Base-by-base conservation (phyloP, 2,113 vertebrate species). In the Pedionomus torquatus region DNA sequence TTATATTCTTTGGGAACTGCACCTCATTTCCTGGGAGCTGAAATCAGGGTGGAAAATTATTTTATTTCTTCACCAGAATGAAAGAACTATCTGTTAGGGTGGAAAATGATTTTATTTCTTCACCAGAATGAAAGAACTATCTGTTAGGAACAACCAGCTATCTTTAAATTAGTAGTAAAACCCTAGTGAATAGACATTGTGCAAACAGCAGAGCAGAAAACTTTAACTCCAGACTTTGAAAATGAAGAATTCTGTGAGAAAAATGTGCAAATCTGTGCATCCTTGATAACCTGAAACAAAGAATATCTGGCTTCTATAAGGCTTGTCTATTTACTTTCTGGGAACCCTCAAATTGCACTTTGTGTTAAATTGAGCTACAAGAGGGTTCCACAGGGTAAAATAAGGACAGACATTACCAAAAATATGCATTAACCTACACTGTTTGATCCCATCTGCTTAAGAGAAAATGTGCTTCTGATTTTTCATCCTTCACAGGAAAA, bases 401-500 rank as follows among this genome's bases (percentile, higher is more conserved):
- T 83, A 90, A 94, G 85, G 79, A 96, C 64, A 94, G 39, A 39
- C 24, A 18, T 90, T 86, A 86, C 79, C 46, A 64, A 95, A 95
- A 91, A 94, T 90, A 95, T 41, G 61, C 64, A 68, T 92, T 93
- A 91, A 95, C 85, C 92, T 95, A 93, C 71, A 86, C 63, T 51
- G 70, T 86, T 94, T 83, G 71, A 90, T 91, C 55, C 90, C 88
- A 96, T 85, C 90, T 96, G 82, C 63, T 96, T 93, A 66, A 70
- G 41, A 92, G 66, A 93, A 83, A 86, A 74, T 26, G 39, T 83
- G 70, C 80, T 83, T 79, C 91, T 87, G 43, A 43, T 78, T 92
- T 96, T 92, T 16, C 43, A 69, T 80, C 71, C 33, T 70, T 80
- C 63, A 70, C 9, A 44, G 55, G 51, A 43, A 94, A 96, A 92